Conservation (phyloP, 2,888 invertebrate genomes). For the Rhabditophanes sp. region DNA sequence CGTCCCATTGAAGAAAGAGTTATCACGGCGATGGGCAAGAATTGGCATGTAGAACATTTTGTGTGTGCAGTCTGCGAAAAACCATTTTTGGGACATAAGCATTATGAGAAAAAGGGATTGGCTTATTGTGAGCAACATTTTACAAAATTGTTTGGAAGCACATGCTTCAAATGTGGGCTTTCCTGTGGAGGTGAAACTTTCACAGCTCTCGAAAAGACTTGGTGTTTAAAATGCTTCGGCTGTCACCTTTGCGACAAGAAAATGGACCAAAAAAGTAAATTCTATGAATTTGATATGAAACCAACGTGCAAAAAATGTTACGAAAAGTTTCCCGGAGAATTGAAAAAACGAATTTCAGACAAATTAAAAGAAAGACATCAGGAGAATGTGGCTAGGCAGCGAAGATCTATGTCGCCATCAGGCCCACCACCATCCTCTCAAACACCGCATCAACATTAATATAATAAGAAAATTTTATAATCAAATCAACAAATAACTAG, state of each 20-base stretch:
- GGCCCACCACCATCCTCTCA: too few species aligned
- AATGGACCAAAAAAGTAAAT: constrained; percentile 59
- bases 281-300: constrained; percentile 94
- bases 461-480: too few species aligned
- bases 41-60: constrained; percentile 99
- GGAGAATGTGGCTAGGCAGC: constrained; percentile 12
- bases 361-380: constrained; percentile 31
- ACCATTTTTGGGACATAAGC: constrained; percentile 93
- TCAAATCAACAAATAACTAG: too few species aligned
- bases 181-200: constrained; percentile 84
- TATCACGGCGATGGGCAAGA: constrained; percentile 89
- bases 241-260: constrained; percentile 90
- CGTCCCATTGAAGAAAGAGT: constrained; percentile 96
- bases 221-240: constrained; percentile 97
- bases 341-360: constrained; percentile 63
- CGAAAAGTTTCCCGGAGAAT: constrained; percentile 81
- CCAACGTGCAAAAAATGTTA: constrained; percentile 97
- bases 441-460: too few species aligned
- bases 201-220: constrained; percentile 91
- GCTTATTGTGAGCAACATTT: constrained; percentile 99
- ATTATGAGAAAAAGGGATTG: constrained; percentile 91
- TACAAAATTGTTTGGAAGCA: constrained; percentile 91
- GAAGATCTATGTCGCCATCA: constrained; percentile 16
- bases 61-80: constrained; percentile 99
- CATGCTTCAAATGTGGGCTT: constrained; percentile 95